Evolutionary conservation across 2,797 vertebrate genomes (phyloP), one percentile per base, ranked within the genome.

Genomic region (Alcedo atthis): DNA sequence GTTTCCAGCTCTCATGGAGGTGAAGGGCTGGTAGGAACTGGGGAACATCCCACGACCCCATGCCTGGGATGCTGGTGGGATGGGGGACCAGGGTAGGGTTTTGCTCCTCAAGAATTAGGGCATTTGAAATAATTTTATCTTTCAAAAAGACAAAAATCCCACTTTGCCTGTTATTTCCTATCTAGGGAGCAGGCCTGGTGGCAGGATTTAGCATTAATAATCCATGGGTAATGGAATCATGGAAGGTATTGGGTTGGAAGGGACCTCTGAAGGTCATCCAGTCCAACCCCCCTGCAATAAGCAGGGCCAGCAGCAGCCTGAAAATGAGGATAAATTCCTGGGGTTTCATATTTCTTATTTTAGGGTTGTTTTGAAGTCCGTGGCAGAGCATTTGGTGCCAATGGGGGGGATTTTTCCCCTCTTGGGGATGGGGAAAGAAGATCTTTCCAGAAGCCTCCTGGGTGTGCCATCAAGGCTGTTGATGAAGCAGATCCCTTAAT

Each of bases 401-500:
- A 14, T 16, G 67, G 20, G 2, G 32, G 37, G 37, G 37, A 40
- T 40, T 8, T 79, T 28, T 49, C 11, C 37, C 26, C 32, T 48
- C 61, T 12, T 55, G 81, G 54, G 64, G 40, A n/a, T 37, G 33
- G 21, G 35, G 18, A 9, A 43, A 43, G 45, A 63, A 32, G 4
- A 3, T 12, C 19, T 63, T 89, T 62, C 32, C 43, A 1, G 30
- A 57, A 66, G 53, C 35, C 58, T 81, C 57, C 69, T 84, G 84
- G 90, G 90, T 49, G 80, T 90, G 85, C 42, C 84, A 33, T 22
- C 6, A 1, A n/a, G 51, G 76, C 21, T 43, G 71, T 45, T 89
- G 73, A 48, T 55, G 70, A 32, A 82, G 73, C 71, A 91, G 64
- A 93, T 82, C 68, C 76, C 51, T 76, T 95, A 90, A 93, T 94